Evolutionary conservation across 2,113 vertebrate genomes (phyloP).

Genomic region (Uria lomvia): DNA sequence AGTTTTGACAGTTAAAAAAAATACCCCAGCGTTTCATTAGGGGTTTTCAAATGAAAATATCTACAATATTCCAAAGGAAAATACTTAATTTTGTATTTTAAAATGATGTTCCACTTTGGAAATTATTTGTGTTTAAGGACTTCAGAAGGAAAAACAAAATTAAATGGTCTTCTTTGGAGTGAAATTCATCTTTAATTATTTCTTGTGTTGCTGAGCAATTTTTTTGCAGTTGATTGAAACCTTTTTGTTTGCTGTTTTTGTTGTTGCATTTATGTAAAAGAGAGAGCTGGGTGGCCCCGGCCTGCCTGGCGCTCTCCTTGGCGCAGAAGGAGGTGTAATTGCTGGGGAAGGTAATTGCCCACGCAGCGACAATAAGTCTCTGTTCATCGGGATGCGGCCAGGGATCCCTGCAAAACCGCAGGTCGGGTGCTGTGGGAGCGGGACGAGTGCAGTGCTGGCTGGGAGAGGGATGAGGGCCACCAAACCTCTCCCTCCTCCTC

Average conservation of each 20-base stretch:
- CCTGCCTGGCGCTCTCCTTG: background rate
- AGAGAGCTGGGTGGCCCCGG: background rate
- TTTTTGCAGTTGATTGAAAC: background rate
- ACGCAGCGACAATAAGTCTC: background rate
- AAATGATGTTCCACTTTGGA: background rate
- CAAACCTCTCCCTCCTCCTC: background rate
- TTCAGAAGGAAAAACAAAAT: background rate
- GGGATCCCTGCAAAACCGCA: background rate
- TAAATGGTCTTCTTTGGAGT: background rate
- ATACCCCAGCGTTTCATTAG: background rate
- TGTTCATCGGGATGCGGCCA: background rate
- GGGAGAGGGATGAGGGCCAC: background rate
- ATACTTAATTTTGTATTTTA: background rate
- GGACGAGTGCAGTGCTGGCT: background rate
- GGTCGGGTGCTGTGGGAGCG: rapidly evolving
- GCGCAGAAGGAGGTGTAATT: background rate
- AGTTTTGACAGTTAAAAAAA: background rate
- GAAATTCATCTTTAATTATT: background rate
- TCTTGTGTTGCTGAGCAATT: background rate
- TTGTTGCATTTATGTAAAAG: background rate
- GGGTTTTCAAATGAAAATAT: background rate
- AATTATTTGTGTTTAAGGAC: background rate
- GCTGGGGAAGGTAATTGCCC: background rate
- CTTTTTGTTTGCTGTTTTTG: background rate
- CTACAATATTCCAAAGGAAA: background rate